Conservation (phyloP, 2,113 vertebrate genomes). For the Chauna torquata region DNA sequence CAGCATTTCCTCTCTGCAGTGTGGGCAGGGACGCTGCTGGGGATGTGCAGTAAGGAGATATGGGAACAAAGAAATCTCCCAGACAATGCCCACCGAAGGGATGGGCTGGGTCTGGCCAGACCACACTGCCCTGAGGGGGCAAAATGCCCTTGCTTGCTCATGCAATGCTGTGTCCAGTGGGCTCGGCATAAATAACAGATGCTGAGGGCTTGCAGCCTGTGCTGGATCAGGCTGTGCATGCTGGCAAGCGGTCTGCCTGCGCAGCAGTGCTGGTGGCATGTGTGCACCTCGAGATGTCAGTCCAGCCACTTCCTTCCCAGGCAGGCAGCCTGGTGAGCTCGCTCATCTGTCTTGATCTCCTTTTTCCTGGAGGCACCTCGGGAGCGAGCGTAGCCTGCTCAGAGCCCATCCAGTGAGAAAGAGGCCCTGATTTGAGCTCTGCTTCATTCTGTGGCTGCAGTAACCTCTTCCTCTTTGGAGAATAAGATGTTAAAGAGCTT, state of each 20-base stretch:
- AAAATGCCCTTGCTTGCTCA: neutral
- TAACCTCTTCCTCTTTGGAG: slow-evolving; percentile 31
- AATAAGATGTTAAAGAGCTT: slow-evolving; percentile 41
- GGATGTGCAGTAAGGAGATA: fast-evolving
- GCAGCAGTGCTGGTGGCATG: neutral
- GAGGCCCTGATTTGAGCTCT: neutral
- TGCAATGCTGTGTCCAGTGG: fast-evolving
- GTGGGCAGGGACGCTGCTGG: neutral
- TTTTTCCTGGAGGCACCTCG: neutral
- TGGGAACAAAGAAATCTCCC: neutral
- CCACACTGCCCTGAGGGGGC: fast-evolving
- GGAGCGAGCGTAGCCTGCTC: neutral
- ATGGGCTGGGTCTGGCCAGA: neutral
- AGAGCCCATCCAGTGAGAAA: neutral
- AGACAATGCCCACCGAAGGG: fast-evolving
- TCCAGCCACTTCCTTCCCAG: neutral
- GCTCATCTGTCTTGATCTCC: neutral
- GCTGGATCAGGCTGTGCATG: fast-evolving
- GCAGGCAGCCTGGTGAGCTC: fast-evolving
- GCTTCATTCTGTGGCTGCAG: neutral
- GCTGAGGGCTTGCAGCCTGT: neutral
- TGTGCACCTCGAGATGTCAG: neutral
- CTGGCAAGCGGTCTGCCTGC: fast-evolving
- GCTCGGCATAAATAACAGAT: fast-evolving
- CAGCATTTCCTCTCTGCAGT: neutral